Evolutionary conservation across 2,113 vertebrate genomes (phyloP).

Genomic region (Cyprichromis sp.): DNA sequence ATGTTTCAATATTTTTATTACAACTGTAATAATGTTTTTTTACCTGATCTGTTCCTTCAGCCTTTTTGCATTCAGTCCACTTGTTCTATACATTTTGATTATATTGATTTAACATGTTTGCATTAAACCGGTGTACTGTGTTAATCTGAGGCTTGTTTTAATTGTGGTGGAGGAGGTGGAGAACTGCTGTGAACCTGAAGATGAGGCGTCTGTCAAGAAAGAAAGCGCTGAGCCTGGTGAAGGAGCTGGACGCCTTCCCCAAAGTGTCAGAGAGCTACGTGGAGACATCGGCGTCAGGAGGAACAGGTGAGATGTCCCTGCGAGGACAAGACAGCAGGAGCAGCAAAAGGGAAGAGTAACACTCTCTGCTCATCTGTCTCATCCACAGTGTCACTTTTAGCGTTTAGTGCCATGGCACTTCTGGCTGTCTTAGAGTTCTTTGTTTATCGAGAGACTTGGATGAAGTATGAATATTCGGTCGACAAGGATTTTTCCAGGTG

Average conservation of each 20-base stretch:
- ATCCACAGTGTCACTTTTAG: slow-evolving; percentile 84
- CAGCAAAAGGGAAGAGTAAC: background rate
- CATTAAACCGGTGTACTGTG: background rate
- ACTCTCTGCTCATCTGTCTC: background rate
- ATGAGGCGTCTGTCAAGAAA: slow-evolving; percentile 90
- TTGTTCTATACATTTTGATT: background rate
- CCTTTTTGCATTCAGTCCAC: background rate
- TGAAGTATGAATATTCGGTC: slow-evolving; percentile 96
- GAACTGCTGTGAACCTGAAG: slow-evolving; percentile 62
- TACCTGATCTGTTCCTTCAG: background rate
- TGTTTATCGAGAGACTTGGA: slow-evolving; percentile 93
- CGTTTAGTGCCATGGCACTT: slow-evolving; percentile 85
- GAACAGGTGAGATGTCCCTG: slow-evolving; percentile 76
- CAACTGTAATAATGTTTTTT: rapidly evolving
- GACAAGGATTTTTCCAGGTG: slow-evolving; percentile 96
- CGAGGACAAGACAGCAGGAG: background rate
- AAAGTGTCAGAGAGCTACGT: slow-evolving; percentile 95
- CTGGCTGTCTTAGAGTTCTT: slow-evolving; percentile 90
- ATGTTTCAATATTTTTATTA: background rate
- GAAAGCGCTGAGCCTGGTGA: slow-evolving; percentile 92
- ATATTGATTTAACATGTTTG: background rate
- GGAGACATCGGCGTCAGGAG: slow-evolving; percentile 85
- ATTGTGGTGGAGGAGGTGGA: slow-evolving; percentile 63
- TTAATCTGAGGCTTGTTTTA: background rate
- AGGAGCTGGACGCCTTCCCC: slow-evolving; percentile 92